Conservation (phyloP, 2,888 invertebrate genomes). For the Eristalis intricaria region DNA sequence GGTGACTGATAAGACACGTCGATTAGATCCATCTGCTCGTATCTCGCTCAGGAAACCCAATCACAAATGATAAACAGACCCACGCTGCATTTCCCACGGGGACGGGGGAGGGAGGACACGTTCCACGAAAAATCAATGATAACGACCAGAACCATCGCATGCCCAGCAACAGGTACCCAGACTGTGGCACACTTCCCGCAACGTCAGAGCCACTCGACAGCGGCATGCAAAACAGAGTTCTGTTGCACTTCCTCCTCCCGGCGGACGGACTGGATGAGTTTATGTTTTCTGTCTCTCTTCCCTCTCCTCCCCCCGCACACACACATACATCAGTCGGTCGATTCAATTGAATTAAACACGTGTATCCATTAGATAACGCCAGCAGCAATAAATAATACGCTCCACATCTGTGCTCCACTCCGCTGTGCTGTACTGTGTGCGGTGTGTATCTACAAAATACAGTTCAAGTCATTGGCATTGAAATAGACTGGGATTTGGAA, state of each 20-base stretch:
- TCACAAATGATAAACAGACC: neutral
- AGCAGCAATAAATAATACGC: neutral
- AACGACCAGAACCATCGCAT: neutral
- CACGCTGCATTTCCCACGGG: neutral
- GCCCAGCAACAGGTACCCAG: constrained; percentile 15
- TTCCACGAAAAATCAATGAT: neutral
- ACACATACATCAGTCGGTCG: neutral
- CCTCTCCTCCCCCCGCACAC: neutral
- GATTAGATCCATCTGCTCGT: neutral
- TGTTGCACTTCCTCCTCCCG: neutral
- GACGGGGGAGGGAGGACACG: neutral
- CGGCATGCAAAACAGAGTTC: neutral
- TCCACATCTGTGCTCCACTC: neutral
- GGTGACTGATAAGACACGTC: neutral
- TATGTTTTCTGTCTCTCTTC: neutral
- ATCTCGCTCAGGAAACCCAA: neutral
- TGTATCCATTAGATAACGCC: constrained; percentile 22
- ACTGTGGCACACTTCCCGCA: neutral
- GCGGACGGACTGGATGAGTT: neutral
- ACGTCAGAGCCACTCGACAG: neutral
- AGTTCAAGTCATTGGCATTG: constrained; percentile 25
- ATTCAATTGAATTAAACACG: constrained; percentile 4
- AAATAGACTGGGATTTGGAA: constrained; percentile 38
- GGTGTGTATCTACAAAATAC: neutral
- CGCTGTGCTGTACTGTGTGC: too few relatives aligned